These are phyloP conservation scores for Nymphalis c-album DNA, from an alignment of 2,888 invertebrate genomes.

Conservation along the genomic window DNA sequence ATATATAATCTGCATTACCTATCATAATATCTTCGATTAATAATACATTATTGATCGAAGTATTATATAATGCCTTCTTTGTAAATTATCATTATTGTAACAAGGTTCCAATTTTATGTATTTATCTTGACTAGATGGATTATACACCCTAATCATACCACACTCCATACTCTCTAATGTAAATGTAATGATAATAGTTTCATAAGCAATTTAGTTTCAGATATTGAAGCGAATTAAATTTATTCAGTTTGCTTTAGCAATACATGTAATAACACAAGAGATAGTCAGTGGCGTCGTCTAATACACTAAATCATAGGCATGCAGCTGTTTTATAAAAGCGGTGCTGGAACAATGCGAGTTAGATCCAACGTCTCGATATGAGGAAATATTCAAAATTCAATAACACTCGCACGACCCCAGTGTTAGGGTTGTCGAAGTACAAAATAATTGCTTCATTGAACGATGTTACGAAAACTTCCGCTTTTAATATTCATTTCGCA, in stretches of 20 bases:
- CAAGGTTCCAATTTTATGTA: no score
- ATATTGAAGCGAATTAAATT: constrained; percentile 6
- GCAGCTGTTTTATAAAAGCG: constrained; percentile 43
- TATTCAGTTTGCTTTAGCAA: not conserved
- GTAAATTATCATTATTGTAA: no score
- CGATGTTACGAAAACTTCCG: no score
- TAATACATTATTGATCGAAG: no score
- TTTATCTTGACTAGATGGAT: no score
- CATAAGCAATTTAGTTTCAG: not conserved
- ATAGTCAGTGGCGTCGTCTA: constrained; percentile 26
- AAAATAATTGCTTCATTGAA: not conserved
- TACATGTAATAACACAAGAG: constrained; percentile 18
- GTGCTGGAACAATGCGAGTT: constrained; percentile 54
- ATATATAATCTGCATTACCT: no score
- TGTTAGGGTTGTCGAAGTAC: constrained; percentile 30
- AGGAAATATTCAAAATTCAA: constrained; percentile 71
- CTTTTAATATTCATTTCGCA: no score
- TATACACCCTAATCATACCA: no score
- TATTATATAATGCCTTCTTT: no score
- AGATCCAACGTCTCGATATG: constrained; percentile 60
- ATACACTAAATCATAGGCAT: constrained; percentile 41
- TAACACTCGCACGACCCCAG: constrained; percentile 54
- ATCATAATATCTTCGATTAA: no score
- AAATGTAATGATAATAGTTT: no score
- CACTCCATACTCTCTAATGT: no score